Percentiles rank a stretch among this genome's conserved stretches.
Evolutionary conservation across 2,113 vertebrate species (phyloP).

Genomic region (Pterophyllum scalare): DNA sequence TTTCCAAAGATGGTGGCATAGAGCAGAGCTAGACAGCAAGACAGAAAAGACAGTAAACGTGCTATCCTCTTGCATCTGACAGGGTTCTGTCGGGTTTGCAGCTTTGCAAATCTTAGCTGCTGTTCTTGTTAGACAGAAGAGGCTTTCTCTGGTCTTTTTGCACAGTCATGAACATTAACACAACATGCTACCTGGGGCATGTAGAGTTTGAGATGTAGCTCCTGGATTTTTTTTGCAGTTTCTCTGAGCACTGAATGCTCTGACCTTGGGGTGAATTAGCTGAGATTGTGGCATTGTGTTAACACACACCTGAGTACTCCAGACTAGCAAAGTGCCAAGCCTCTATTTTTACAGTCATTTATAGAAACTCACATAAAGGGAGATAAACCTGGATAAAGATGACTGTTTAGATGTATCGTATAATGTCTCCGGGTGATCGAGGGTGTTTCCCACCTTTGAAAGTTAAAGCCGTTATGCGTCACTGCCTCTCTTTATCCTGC

Average conservation of each 20-base stretch:
- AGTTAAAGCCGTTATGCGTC: neutral
- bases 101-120: too few relatives aligned
- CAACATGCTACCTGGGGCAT: neutral
- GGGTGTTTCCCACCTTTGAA: neutral
- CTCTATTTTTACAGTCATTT: neutral
- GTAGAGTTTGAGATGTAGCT: neutral
- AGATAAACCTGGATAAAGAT: neutral
- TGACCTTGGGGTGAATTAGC: neutral
- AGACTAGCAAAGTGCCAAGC: neutral
- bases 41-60: neutral
- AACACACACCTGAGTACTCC: neutral
- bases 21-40: slow-evolving; percentile 86
- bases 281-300: neutral
- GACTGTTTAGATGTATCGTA: neutral
- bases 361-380: neutral
- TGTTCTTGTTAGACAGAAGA: neutral
- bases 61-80: too few relatives aligned
- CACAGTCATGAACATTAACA: neutral
- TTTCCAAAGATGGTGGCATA: slow-evolving; percentile 99
- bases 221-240: neutral
- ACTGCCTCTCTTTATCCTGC: slow-evolving; percentile 20
- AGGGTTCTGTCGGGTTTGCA: too few relatives aligned
- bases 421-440: neutral
- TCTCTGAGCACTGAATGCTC: neutral
- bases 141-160: neutral